phyloP scores from a whole-genome alignment of 2,888 invertebrate species.

The Brachyptera putata region DNA sequence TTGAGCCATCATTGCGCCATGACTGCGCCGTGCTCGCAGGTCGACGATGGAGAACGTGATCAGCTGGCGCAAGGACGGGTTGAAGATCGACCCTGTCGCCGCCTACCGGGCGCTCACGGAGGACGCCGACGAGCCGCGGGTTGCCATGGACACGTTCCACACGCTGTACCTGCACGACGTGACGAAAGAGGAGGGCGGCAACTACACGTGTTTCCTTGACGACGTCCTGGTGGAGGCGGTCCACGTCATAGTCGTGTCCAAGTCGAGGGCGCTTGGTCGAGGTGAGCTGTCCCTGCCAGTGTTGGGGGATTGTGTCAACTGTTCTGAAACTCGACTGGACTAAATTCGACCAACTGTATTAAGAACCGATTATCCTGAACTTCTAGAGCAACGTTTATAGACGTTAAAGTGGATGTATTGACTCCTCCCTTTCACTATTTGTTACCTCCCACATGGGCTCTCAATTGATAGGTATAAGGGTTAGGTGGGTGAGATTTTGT shows the following conservation, averaged over 20 bases:
- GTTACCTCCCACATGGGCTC: no score
- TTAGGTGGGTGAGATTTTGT: no score
- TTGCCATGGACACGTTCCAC: conserved; percentile 17
- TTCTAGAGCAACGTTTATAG: no score
- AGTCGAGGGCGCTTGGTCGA: conserved; percentile 33
- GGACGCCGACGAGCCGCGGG: conserved; percentile 12
- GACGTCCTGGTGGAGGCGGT: conserved; percentile 53
- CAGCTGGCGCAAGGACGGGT: conserved; percentile 53
- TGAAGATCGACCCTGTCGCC: conserved; percentile 42
- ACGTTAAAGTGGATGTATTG: no score
- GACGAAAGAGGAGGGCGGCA: conserved; percentile 59
- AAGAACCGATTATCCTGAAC: no score
- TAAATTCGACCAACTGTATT: no score
- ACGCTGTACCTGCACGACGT: conserved; percentile 45
- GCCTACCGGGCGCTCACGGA: conserved; percentile 24
- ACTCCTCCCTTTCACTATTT: no score
- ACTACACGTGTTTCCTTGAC: conserved; percentile 64
- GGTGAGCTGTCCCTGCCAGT: not conserved
- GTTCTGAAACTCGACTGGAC: no score
- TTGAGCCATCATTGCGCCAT: no score
- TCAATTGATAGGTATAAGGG: no score
- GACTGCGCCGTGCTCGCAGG: not conserved
- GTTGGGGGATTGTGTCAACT: no score
- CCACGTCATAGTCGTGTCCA: conserved; percentile 50
- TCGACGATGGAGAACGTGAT: conserved; percentile 48